Evolutionary conservation across 2,888 invertebrate species (phyloP), one percentile per base, ranked within the genome.

Genomic region (Chironomus riparius): DNA sequence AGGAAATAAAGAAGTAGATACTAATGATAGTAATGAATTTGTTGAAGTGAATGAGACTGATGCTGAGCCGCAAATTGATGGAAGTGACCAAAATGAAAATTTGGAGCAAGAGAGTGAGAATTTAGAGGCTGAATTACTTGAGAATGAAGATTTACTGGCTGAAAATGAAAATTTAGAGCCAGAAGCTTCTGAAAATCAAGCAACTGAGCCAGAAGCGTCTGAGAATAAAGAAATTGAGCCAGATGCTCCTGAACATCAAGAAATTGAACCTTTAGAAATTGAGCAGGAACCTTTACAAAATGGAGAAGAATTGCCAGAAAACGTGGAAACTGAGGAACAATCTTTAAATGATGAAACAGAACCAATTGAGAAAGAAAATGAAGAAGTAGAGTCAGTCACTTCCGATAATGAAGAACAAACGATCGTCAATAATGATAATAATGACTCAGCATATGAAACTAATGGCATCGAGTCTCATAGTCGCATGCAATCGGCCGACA

Each of bases 361-460:
- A 22, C 48, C 61, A 38, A 24, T 5, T 48, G 48, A n/a, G n/a
- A n/a, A n/a, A n/a, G n/a, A 75, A 61, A 47, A 28, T 22, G 47
- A 65, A 77, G 78, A 77, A 13, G 47, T 70, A 22, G 50, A 28
- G 18, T 68, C 48, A 47, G 24, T 28, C 28, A 77, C 28, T 68
- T 68, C 72, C 15, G 61, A 38, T 22, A 69, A 77, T 76, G 77
- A 70, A 22, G 78, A 74, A 38, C 77, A 78, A 73, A 77, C 28
- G 65, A 71, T 76, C 15, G 61, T 62, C 65, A 69, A 77, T 76
- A 77, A 70, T 28, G 78, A 74, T 68, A 77, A 79, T 77, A 78
- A 78, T 75, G 79, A 78, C 77, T 78, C 78, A 77, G 78, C 79
- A 79, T 78, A 78, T 78, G 78, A 79, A 80, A 79, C 79, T 80